Base-by-base conservation (phyloP, 2,797 vertebrate genomes). In the Prunella strophiata region DNA sequence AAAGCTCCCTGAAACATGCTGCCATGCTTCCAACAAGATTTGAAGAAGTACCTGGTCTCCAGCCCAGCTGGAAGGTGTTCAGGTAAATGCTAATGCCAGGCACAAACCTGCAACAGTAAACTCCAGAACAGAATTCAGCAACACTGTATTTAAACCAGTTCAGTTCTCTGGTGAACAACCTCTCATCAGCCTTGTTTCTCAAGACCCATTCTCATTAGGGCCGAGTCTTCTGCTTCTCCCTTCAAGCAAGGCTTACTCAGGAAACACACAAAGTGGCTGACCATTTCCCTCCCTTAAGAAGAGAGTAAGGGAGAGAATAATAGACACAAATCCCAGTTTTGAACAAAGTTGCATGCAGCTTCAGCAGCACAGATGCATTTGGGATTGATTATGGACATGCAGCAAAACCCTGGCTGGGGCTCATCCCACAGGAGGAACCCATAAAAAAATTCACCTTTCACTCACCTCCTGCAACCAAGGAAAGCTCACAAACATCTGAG, bases 361-460 rank as follows among this genome's bases (percentile, higher is more conserved):
- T 50, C 88, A 61, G 62, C 86, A 94, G 76, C 55, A 73, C 62
- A 84, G 30, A 36, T 85, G 75, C 62, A 91, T 93, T 88, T 94
- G 85, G 50, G 45, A 32, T 65, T 58, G 82, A 91, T 90, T 83
- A 85, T 16, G 43, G 27, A 85, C 43, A 52, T 2, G 2, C 27
- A 83, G 52, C 87, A 91, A 93, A 92, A 57, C 54, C 77, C 36
- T 82, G 85, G 38, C 85, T 81, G 65, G 67, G 67, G 74, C 32
- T 90, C 63, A 93, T 54, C 73, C 48, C 84, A 50, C 89, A 74
- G 65, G 68, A 93, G 74, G 48, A 93, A 73, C 70, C 43, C 77
- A 80, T 71, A 80, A 91, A 94, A 88, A 88, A 40, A 40, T 62
- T 91, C 67, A 62, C 84, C 73, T 95, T 89, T 87, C 78, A 43